Percentiles rank a stretch among this genome's conserved stretches.
These are phyloP conservation scores for Andrena marginata DNA, from an alignment of 2,888 invertebrate species.

Conservation along the genomic window DNA sequence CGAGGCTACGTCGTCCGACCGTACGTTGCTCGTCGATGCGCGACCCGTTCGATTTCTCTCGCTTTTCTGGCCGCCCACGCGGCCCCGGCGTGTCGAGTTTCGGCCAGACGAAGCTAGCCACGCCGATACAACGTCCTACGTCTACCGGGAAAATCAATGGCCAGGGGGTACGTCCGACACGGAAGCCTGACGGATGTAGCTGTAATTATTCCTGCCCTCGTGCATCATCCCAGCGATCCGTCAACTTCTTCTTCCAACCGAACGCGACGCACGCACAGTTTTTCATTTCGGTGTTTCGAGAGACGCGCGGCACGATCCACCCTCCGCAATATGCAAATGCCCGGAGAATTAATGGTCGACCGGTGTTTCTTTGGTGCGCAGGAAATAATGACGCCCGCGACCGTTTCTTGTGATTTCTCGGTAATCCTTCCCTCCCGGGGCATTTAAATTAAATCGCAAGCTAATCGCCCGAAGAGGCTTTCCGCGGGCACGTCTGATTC, in stretches of 20 bases:
- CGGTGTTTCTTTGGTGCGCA: neutral
- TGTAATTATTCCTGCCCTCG: conserved; percentile 41
- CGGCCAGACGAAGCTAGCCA: neutral
- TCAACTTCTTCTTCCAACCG: conserved; percentile 16
- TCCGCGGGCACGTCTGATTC: too few species aligned
- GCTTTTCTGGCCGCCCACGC: neutral
- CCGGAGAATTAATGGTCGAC: conserved; percentile 24
- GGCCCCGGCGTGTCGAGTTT: neutral
- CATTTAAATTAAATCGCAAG: neutral
- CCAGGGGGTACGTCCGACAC: neutral
- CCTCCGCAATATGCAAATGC: conserved; percentile 46
- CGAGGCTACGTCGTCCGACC: neutral
- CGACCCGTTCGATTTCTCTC: neutral
- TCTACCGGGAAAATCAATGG: conserved; percentile 32
- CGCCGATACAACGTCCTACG: conserved; percentile 12
- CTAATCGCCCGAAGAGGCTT: neutral
- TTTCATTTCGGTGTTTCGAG: neutral
- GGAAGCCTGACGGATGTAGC: conserved; percentile 28
- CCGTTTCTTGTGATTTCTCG: conserved; percentile 5
- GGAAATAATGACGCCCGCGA: conserved; percentile 7
- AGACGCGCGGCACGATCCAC: neutral
- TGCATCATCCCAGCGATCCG: conserved; percentile 30
- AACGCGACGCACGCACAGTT: neutral
- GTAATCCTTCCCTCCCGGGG: neutral
- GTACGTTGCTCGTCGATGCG: neutral